Evolutionary conservation across 1,140 invertebrate genomes (phyloP).

Genomic region (Pseudomyrmex flavicornis): DNA sequence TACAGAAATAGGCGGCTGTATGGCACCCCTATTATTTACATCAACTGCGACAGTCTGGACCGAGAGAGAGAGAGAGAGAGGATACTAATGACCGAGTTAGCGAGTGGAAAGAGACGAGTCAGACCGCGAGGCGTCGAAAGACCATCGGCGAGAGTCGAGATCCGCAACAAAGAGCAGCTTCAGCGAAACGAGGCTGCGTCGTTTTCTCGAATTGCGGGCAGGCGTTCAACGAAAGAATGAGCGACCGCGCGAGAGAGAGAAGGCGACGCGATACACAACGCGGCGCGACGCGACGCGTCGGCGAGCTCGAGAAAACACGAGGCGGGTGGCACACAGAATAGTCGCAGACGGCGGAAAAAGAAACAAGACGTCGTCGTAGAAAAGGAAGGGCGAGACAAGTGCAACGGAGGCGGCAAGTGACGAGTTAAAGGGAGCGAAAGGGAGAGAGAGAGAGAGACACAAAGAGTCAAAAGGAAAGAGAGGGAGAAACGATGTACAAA

Average conservation of each 20-base stretch:
- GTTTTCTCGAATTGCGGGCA: conserved; percentile 31
- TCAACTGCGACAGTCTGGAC: neutral
- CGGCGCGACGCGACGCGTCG: conserved; percentile 12
- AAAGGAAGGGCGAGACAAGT: conserved; percentile 10
- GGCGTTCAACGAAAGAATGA: conserved; percentile 51
- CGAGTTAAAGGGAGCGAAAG: neutral
- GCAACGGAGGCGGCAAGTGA: conserved; percentile 45
- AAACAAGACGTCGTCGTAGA: conserved; percentile 9
- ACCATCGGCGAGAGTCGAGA: conserved; percentile 6
- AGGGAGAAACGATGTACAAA: conserved; percentile 35
- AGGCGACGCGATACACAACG: neutral
- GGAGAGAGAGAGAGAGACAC: conserved; percentile 53
- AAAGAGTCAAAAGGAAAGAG: conserved; percentile 59
- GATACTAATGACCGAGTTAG: conserved; percentile 42
- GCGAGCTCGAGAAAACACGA: conserved; percentile 35
- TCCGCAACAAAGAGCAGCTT: conserved; percentile 42
- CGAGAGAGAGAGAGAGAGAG: no score
- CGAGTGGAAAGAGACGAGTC: conserved; percentile 28
- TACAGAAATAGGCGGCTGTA: neutral
- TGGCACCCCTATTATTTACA: neutral
- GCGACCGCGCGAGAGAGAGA: conserved; percentile 16
- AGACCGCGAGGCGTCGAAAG: conserved; percentile 48
- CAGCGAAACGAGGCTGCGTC: conserved; percentile 17
- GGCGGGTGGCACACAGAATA: conserved; percentile 42
- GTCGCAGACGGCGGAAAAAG: conserved; percentile 51